phyloP scores from a whole-genome alignment of 1,140 invertebrate species.

The Drosophila gunungcola region DNA sequence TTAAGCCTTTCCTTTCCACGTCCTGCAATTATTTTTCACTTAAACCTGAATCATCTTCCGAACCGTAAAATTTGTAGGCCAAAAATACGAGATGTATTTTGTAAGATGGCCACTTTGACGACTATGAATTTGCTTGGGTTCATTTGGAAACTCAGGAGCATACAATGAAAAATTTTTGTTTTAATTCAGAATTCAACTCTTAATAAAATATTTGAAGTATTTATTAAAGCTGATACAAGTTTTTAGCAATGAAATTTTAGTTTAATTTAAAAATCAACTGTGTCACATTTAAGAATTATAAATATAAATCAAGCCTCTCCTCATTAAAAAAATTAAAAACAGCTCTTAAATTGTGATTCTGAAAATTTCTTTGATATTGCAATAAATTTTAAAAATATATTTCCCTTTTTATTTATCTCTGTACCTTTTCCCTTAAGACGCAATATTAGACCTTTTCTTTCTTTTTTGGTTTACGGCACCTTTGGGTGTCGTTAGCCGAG shows the following conservation, averaged over 20 bases:
- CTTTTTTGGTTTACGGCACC: constrained; percentile 71
- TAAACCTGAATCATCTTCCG: constrained; percentile 58
- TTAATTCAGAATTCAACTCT: neutral
- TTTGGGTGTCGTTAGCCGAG: constrained; percentile 67
- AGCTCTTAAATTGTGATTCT: too few species aligned
- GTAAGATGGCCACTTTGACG: constrained; percentile 9
- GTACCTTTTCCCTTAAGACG: constrained; percentile 11
- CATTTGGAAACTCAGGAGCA: neutral
- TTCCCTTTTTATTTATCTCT: constrained; percentile 2
- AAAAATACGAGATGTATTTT: constrained; percentile 12
- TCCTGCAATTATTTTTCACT: constrained; percentile 73
- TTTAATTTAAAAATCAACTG: too few species aligned
- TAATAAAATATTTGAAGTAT: too few species aligned
- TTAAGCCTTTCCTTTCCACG: constrained; percentile 30
- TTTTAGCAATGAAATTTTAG: too few species aligned
- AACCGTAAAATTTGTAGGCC: constrained; percentile 39
- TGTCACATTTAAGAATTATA: too few species aligned
- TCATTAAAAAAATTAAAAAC: too few species aligned
- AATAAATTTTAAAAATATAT: neutral
- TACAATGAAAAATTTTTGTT: neutral
- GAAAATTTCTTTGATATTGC: neutral
- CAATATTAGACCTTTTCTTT: constrained; percentile 48
- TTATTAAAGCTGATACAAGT: too few species aligned
- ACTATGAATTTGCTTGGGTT: neutral
- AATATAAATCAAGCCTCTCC: too few species aligned